Percentiles rank a stretch among this genome's conserved stretches.
Evolutionary conservation across 1,140 invertebrate genomes (phyloP).

Genomic region (Pachypeltis micranthus): DNA sequence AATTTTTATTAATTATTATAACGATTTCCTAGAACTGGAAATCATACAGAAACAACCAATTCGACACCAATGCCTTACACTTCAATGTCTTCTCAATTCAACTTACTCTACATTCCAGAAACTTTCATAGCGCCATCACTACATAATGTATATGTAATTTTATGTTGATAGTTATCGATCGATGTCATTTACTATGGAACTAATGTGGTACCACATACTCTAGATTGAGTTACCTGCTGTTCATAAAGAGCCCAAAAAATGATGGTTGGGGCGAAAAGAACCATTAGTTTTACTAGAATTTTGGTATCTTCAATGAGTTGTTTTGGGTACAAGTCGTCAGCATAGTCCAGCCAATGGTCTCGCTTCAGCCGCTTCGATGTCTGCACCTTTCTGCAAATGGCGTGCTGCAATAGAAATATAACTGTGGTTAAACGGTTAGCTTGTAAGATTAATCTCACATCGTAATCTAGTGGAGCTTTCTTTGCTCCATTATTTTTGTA

Average conservation of each 20-base stretch:
- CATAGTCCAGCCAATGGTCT: slow-evolving; percentile 68
- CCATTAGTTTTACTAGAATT: slow-evolving; percentile 53
- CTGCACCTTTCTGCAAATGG: slow-evolving; percentile 34
- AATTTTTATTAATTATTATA: no score
- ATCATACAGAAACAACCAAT: no score
- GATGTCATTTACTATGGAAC: neutral
- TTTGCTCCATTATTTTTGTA: no score
- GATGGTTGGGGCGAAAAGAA: slow-evolving; percentile 70
- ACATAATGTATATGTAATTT: neutral
- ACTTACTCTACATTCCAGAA: no score
- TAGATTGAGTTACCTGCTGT: slow-evolving; percentile 66
- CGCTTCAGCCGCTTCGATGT: slow-evolving; percentile 37
- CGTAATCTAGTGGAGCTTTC: no score
- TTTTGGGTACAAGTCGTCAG: slow-evolving; percentile 52
- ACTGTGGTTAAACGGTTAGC: no score
- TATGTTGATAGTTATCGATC: neutral
- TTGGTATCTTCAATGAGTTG: slow-evolving; percentile 64
- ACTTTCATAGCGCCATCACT: neutral
- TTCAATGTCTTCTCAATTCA: no score
- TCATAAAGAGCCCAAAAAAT: slow-evolving; percentile 84
- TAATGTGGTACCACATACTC: no score
- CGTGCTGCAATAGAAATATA: slow-evolving; percentile 35
- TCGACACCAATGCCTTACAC: no score
- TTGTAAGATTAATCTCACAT: no score
- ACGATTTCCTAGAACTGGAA: no score